A percentile compares a stretch with the other conserved stretches of the same genome.
Conservation (phyloP, 2,113 vertebrate species). For the Atherinomorus stipes region DNA sequence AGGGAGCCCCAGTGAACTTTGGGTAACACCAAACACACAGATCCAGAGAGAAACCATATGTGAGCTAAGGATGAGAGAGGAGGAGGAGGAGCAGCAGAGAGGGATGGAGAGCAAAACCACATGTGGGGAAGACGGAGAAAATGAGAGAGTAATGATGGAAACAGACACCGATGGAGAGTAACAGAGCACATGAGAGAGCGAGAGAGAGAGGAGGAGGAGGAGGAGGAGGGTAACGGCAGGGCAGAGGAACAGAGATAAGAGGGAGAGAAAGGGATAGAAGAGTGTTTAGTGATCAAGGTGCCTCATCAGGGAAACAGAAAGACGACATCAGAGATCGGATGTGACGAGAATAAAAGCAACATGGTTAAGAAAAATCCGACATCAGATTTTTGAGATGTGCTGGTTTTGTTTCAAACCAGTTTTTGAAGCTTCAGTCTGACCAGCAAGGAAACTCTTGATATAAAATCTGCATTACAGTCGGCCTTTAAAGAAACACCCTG, state of each 20-base stretch:
- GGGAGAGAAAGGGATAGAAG: background rate
- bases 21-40: conserved; percentile 77
- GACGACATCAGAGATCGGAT: background rate
- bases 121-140: conserved; percentile 63
- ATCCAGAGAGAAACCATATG: conserved; percentile 74
- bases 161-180: conserved; percentile 43
- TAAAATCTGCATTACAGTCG: no score
- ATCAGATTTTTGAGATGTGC: no score
- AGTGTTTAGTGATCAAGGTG: conserved; percentile 19
- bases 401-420: no score
- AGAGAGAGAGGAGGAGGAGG: no score
- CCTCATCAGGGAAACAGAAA: conserved; percentile 2
- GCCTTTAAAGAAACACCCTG: no score
- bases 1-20: conserved; percentile 79
- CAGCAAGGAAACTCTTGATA: no score
- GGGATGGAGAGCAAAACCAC: conserved; percentile 74
- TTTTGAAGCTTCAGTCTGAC: no score
- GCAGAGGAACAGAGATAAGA: conserved; percentile 51
- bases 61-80: conserved; percentile 71
- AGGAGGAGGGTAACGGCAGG: conserved; percentile 32
- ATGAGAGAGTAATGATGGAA: conserved; percentile 48
- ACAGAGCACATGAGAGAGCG: conserved; percentile 1
- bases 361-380: no score
- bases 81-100: conserved; percentile 43
- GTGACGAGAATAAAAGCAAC: background rate